A percentile compares a stretch with the other conserved stretches of the same genome.
These are phyloP conservation scores for Actias luna DNA, from an alignment of 2,888 invertebrate species.

Conservation along the genomic window DNA sequence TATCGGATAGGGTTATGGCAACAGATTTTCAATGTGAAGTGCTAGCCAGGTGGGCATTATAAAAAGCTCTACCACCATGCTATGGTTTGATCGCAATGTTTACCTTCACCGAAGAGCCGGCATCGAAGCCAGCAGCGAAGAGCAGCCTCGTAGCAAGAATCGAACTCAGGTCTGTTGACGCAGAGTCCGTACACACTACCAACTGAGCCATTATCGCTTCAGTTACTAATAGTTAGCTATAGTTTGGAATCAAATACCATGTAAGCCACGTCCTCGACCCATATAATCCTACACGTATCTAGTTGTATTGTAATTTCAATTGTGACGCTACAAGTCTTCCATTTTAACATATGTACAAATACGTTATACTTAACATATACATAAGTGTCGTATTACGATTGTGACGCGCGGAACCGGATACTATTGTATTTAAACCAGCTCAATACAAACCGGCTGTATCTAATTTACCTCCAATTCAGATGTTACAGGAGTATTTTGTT, in stretches of 20 bases:
- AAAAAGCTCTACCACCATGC: too few species aligned
- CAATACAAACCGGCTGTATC: conserved; percentile 4
- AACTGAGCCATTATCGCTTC: too few species aligned
- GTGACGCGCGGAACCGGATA: conserved; percentile 15
- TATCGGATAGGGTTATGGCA: too few species aligned
- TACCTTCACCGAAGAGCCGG: too few species aligned
- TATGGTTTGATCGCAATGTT: too few species aligned
- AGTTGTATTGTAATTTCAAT: neutral
- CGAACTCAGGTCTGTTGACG: too few species aligned
- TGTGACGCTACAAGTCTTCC: neutral
- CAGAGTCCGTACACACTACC: too few species aligned
- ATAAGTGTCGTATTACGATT: conserved; percentile 12
- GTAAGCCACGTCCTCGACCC: neutral
- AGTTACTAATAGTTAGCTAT: neutral
- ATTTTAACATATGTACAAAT: conserved; percentile 19
- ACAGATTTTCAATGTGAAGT: too few species aligned
- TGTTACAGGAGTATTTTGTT: neutral
- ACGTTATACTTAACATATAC: conserved; percentile 15
- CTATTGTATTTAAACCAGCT: conserved; percentile 3
- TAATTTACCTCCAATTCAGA: neutral
- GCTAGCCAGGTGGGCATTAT: too few species aligned
- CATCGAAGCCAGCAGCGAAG: too few species aligned
- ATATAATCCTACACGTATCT: neutral
- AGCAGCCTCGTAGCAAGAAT: too few species aligned
- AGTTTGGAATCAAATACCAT: neutral